phyloP scores from a whole-genome alignment of 2,797 vertebrate species.

The Crax fasciolata region DNA sequence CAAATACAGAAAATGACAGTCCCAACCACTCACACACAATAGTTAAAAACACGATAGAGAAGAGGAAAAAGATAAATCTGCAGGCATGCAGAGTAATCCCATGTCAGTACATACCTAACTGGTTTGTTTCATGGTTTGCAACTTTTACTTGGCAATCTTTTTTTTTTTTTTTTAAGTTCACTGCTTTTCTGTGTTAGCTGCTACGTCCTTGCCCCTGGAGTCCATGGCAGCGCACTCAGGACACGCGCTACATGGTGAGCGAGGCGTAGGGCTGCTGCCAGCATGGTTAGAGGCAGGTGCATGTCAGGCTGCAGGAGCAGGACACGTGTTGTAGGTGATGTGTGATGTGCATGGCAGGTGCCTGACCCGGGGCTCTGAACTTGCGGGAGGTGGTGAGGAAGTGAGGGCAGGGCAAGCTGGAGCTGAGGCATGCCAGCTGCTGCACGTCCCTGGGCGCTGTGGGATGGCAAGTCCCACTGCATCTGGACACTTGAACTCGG shows the following conservation, averaged over 20 bases:
- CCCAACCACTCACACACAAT: neutral
- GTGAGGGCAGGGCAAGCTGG: neutral
- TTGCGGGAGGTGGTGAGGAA: neutral
- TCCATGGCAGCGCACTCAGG: neutral
- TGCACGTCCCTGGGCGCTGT: neutral
- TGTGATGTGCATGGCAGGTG: neutral
- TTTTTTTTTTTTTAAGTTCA: neutral
- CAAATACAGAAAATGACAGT: neutral
- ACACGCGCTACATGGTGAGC: neutral
- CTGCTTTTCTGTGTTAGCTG: neutral
- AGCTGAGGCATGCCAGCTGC: neutral
- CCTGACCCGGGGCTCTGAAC: neutral
- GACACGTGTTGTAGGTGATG: fast-evolving
- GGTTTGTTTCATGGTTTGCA: neutral
- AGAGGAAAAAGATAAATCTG: neutral
- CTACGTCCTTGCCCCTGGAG: neutral
- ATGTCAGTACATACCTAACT: neutral
- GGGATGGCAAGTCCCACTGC: neutral
- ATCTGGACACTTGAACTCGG: neutral
- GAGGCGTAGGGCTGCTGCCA: neutral
- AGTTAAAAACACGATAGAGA: neutral
- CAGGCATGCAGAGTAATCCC: neutral
- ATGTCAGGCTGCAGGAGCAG: neutral
- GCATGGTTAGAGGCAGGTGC: neutral
- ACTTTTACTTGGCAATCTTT: neutral